Base-by-base conservation (phyloP, 2,797 vertebrate species). In the Benthosema pterotum region DNA sequence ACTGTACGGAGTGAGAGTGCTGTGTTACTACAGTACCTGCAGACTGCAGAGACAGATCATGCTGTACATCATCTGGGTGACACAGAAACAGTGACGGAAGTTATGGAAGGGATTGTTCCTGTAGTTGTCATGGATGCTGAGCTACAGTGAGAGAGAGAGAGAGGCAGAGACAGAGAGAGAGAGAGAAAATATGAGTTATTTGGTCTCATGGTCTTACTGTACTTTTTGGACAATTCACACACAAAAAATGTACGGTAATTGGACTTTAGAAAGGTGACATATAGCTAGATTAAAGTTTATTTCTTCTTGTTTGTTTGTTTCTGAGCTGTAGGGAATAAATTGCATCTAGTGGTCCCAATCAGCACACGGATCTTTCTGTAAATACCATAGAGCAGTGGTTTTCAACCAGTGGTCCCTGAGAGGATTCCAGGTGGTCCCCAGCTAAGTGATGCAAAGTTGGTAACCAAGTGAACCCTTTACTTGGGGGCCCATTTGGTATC, bases 61-160 rank as follows among this genome's bases (percentile, higher is more conserved):
- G 83, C 97, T 95, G 91, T 98, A 98, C 96, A 98, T 98, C 96
- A 98, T 98, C 93, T 98, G 97, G 3, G 95, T 90, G 67, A 98
- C 97, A 0, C 97, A 98, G 91, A 98, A 98, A 80, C 96, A 96
- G 83, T 98, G 97, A 18, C 96, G 94, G 84, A 98, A 98, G 85
- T 98, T 98, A 82, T 98, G 97, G 83, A 98, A 98, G 4, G 96
- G 94, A 71, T 98, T 98, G 82, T 93, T 94, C 15, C 94, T 91
- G 91, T 98, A 98, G 84, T 98, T 97, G 87, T 98, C 96, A 3
- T 95, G 96, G 65, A 98, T 94, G 22, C 95, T 94, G 48, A 96
- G 90, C 96, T 98, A 13, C 15, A 70, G 0, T 17, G n/a, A 25
- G 13, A 61, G 32, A 67, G 42, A 56, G 3, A 57, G 7, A 42